A percentile compares a stretch with the other conserved stretches of the same genome.
These are phyloP conservation scores for Polypterus senegalus DNA, from an alignment of 2,113 vertebrate genomes.

Conservation along the genomic window DNA sequence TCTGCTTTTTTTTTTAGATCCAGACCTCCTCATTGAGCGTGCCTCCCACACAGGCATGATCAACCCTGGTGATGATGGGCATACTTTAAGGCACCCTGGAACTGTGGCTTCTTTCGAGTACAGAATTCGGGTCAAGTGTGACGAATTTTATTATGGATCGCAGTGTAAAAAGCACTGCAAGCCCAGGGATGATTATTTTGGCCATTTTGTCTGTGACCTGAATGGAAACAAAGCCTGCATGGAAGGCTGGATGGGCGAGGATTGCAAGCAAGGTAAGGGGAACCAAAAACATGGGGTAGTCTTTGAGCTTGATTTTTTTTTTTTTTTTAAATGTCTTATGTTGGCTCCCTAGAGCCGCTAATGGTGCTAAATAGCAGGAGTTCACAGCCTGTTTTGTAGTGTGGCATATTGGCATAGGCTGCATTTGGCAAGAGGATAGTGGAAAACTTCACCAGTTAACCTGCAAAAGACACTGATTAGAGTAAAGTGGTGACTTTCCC, in stretches of 20 bases:
- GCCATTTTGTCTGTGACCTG: conserved; percentile 81
- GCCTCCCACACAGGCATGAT: conserved; percentile 74
- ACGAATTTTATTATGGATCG: conserved; percentile 76
- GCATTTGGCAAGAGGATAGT: too few species aligned
- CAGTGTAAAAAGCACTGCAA: conserved; percentile 88
- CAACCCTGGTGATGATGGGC: conserved; percentile 76
- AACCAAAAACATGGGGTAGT: too few species aligned
- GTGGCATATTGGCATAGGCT: too few species aligned
- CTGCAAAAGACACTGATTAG: too few species aligned
- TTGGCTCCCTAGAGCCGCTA: too few species aligned
- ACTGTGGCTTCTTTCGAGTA: conserved; percentile 60
- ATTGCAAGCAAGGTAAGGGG: conserved; percentile 69
- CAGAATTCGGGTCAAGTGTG: conserved; percentile 73
- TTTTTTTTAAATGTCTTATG: too few species aligned
- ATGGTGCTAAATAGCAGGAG: too few species aligned
- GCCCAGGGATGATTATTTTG: conserved; percentile 79
- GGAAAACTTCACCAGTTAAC: too few species aligned
- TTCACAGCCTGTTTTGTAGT: too few species aligned
- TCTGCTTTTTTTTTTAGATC: conserved; percentile 37
- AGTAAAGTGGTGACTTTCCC: too few species aligned
- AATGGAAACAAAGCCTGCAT: conserved; percentile 77
- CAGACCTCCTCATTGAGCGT: conserved; percentile 70
- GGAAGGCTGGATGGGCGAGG: conserved; percentile 80
- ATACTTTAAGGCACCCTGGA: conserved; percentile 58
- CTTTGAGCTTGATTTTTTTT: too few species aligned